These are phyloP conservation scores for Aleiodes sp. DNA, from an alignment of 1,140 invertebrate species.

Conservation along the genomic window DNA sequence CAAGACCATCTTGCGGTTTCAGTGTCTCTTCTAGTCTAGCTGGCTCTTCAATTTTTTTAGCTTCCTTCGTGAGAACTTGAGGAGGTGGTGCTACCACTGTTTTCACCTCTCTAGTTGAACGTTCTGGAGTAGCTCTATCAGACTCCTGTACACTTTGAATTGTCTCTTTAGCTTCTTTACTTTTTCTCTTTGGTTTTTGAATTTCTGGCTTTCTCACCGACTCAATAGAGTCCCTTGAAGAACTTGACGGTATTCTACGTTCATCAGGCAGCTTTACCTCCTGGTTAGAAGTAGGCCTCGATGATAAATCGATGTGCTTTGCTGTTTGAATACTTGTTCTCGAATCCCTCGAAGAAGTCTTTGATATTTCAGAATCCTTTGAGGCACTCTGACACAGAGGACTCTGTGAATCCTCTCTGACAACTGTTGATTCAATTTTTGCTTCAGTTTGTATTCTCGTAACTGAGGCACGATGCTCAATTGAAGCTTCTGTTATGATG, in stretches of 20 bases:
- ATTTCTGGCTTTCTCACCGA: conserved; percentile 47
- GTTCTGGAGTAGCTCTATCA: neutral
- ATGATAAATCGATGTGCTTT: conserved; percentile 23
- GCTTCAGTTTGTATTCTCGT: conserved; percentile 53
- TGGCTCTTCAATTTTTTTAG: neutral
- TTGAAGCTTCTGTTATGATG: conserved; percentile 56
- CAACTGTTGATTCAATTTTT: conserved; percentile 46
- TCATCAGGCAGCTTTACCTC: conserved; percentile 27
- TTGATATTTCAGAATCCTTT: conserved; percentile 39
- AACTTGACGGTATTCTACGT: conserved; percentile 35
- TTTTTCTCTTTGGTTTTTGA: conserved; percentile 54
- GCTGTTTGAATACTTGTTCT: conserved; percentile 37
- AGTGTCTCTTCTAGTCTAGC: neutral
- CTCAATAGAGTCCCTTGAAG: conserved; percentile 46
- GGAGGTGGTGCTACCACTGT: conserved; percentile 1
- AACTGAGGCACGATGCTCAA: conserved; percentile 49
- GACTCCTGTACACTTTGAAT: neutral
- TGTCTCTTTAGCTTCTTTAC: conserved; percentile 43
- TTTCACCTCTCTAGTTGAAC: neutral
- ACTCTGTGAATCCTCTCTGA: conserved; percentile 31
- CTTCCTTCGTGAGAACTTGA: neutral
- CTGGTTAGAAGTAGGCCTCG: conserved; percentile 8
- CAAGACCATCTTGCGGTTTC: conserved; percentile 31
- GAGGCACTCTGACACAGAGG: conserved; percentile 28
- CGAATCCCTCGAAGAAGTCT: conserved; percentile 46